Evolutionary conservation across 2,888 invertebrate species (phyloP).

Genomic region (Proisotoma minuta): DNA sequence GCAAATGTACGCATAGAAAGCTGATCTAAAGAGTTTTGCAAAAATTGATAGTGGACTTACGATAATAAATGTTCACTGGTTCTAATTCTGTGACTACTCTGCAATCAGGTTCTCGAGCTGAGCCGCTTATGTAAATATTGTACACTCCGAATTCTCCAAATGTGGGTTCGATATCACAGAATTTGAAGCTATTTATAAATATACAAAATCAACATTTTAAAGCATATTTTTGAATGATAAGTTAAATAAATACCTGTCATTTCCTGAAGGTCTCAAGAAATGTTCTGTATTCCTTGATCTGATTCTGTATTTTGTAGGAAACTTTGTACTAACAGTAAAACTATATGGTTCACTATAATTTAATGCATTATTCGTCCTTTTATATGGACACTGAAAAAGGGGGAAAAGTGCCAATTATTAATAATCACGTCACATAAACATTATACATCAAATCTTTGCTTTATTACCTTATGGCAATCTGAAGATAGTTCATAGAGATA

Average conservation of each 20-base stretch:
- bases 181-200: constrained; percentile 17
- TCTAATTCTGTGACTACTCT: constrained; percentile 49
- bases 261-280: constrained; percentile 25
- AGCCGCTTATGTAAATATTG: constrained; percentile 52
- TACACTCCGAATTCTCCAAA: constrained; percentile 48
- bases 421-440: background rate
- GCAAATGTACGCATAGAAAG: background rate
- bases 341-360: constrained; percentile 24
- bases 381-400: constrained; percentile 34
- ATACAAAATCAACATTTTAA: background rate
- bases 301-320: constrained; percentile 40
- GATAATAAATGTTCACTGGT: constrained; percentile 67
- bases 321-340: constrained; percentile 30
- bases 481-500: constrained; percentile 65
- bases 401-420: background rate
- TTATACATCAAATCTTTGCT: background rate
- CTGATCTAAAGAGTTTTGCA: constrained; percentile 43
- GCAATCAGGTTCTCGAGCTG: constrained; percentile 22
- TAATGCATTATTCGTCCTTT: constrained; percentile 27
- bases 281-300: constrained; percentile 31
- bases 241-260: constrained; percentile 34
- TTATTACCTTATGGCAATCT: constrained; percentile 64
- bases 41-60: constrained; percentile 54
- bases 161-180: constrained; percentile 39
- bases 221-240: background rate